A percentile compares a stretch with the other conserved stretches of the same genome.
phyloP scores from a whole-genome alignment of 2,113 vertebrate species.

The Psittacus erithacus region DNA sequence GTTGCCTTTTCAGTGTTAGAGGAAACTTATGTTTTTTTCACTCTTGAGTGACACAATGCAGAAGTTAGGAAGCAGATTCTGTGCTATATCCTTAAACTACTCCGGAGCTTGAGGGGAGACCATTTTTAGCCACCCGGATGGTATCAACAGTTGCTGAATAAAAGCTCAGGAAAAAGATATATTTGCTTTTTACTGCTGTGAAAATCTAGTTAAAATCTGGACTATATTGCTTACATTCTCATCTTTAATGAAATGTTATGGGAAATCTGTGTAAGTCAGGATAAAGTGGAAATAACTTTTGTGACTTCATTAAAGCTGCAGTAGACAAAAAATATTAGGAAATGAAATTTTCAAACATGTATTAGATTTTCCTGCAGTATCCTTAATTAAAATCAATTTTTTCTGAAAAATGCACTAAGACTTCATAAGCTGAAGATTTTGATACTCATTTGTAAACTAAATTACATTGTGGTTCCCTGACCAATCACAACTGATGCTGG shows the following conservation, averaged over 20 bases:
- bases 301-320: not conserved
- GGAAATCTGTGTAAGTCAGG: not conserved
- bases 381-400: not conserved
- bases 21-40: not conserved
- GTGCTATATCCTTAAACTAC: not conserved
- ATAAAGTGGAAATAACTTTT: not conserved
- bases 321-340: not conserved
- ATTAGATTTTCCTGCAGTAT: not conserved
- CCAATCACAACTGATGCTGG: not conserved
- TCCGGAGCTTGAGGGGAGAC: not conserved
- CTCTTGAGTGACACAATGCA: not conserved
- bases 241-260: not conserved
- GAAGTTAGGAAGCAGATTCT: not conserved
- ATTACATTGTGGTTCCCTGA: not conserved
- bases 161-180: not conserved
- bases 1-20: not conserved
- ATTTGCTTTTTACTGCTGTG: not conserved
- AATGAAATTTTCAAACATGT: not conserved
- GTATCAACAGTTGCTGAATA: not conserved
- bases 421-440: not conserved
- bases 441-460: not conserved
- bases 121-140: not conserved
- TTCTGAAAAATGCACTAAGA: not conserved
- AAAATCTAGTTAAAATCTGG: not conserved
- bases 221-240: not conserved